Percentiles rank a stretch among this genome's conserved stretches.
phyloP scores from a whole-genome alignment of 2,888 invertebrate species.

The Zygothrica quintamaculata region DNA sequence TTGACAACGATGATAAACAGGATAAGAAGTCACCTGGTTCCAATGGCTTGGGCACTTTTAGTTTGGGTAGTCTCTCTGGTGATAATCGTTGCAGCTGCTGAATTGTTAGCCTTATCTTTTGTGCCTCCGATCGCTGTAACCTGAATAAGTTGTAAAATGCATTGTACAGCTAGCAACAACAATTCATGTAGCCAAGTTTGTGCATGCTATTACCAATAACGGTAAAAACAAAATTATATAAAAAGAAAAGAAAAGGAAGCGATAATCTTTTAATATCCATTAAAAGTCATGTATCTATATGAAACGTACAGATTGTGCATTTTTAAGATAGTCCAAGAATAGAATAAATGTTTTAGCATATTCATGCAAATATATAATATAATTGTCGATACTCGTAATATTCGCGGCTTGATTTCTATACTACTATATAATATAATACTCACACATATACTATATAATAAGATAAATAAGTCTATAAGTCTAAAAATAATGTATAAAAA shows the following conservation, averaged over 20 bases:
- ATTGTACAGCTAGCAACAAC: conserved; percentile 32
- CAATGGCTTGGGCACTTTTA: conserved; percentile 84
- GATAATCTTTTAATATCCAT: conserved; percentile 54
- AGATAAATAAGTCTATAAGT: conserved; percentile 49
- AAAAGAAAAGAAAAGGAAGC: conserved; percentile 13
- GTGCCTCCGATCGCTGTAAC: conserved; percentile 31
- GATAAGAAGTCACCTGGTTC: conserved; percentile 84
- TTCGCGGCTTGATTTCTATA: conserved; percentile 64
- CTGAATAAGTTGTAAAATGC: conserved; percentile 57
- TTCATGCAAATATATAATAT: conserved; percentile 61
- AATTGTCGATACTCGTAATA: conserved; percentile 50
- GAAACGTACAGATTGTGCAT: conserved; percentile 76
- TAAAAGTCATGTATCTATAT: conserved; percentile 35
- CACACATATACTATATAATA: conserved; percentile 70
- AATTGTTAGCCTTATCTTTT: too few species aligned
- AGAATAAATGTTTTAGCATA: conserved; percentile 76
- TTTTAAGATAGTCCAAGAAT: conserved; percentile 77
- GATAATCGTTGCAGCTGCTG: conserved; percentile 85
- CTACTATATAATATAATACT: conserved; percentile 48
- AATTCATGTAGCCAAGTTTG: conserved; percentile 42
- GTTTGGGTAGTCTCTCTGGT: conserved; percentile 83
- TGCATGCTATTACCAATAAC: conserved; percentile 36
- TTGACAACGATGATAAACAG: conserved; percentile 84
- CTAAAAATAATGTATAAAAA: conserved; percentile 45
- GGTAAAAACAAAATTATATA: conserved; percentile 14